phyloP scores from a whole-genome alignment of 2,888 invertebrate genomes.

The Mimas tiliae region DNA sequence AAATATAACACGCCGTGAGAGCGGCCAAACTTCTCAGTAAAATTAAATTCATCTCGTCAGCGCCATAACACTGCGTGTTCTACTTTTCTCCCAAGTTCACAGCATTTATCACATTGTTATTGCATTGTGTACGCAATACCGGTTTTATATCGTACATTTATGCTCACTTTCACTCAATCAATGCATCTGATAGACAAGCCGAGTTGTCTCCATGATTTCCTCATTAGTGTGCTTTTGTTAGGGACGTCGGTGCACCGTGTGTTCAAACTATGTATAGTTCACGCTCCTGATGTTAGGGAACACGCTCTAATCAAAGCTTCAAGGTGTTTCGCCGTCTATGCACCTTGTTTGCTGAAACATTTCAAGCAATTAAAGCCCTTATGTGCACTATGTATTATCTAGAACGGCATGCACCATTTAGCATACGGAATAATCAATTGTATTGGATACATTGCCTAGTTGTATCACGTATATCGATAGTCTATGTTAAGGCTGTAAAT shows the following conservation, averaged over 20 bases:
- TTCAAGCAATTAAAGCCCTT: conserved; percentile 23
- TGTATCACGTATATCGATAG: too few species aligned
- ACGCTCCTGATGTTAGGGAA: conserved; percentile 42
- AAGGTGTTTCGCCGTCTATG: conserved; percentile 48
- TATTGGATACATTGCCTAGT: conserved; percentile 45
- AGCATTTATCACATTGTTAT: conserved; percentile 39
- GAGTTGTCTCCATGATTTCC: conserved; percentile 71
- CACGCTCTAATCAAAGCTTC: conserved; percentile 66
- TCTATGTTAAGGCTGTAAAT: too few species aligned
- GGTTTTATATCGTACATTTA: conserved; percentile 45
- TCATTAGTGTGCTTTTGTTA: conserved; percentile 79
- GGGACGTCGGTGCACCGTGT: conserved; percentile 45
- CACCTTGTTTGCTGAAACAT: conserved; percentile 10
- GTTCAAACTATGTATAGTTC: conserved; percentile 46
- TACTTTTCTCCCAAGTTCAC: conserved; percentile 53
- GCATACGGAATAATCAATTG: conserved; percentile 39
- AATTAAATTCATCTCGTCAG: conserved; percentile 39
- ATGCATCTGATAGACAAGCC: conserved; percentile 52
- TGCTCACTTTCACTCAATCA: conserved; percentile 74
- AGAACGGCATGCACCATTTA: conserved; percentile 23
- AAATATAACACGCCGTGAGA: conserved; percentile 25
- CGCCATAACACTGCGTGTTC: conserved; percentile 34
- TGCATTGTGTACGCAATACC: conserved; percentile 38
- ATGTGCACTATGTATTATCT: conserved; percentile 8
- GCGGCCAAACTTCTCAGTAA: conserved; percentile 38